phyloP scores from a whole-genome alignment of 1,140 invertebrate genomes.

The Macrosteles quadrilineatus region DNA sequence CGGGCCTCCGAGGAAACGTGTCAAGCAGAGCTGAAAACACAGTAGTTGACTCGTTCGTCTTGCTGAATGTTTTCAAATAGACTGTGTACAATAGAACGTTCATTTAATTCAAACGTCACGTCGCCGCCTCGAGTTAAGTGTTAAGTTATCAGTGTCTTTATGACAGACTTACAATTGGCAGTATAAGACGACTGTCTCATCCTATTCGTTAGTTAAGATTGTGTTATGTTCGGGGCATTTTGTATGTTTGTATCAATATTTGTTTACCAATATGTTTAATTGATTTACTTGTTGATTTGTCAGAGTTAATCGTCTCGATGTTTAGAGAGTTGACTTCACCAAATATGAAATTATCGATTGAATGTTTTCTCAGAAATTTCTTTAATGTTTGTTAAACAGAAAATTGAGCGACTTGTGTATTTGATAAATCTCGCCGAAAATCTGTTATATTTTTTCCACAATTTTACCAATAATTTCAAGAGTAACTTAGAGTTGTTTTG shows the following conservation, averaged over 20 bases:
- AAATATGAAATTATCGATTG: not conserved
- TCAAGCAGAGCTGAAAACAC: slow-evolving; percentile 77
- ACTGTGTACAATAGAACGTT: not conserved
- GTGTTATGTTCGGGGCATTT: not conserved
- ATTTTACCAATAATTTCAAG: not conserved
- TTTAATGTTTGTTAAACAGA: not conserved
- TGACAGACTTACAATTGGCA: not conserved
- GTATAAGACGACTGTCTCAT: not conserved
- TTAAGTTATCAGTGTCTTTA: not conserved
- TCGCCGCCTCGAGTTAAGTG: not conserved
- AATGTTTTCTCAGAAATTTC: not conserved
- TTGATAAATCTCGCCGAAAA: not conserved
- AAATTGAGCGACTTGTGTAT: too few species aligned
- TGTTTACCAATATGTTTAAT: not conserved
- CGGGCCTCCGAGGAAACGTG: slow-evolving; percentile 91
- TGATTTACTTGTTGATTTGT: not conserved
- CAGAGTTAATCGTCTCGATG: not conserved
- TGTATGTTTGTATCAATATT: not conserved
- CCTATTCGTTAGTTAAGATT: slow-evolving; percentile 4
- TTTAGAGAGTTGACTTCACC: not conserved
- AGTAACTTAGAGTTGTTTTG: too few species aligned
- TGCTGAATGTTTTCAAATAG: not conserved
- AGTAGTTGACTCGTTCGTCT: not conserved
- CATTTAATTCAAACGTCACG: not conserved
- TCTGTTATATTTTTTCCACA: not conserved